Percentiles rank a stretch among this genome's conserved stretches.
Conservation (phyloP, 2,113 vertebrate species). For the Petromus typicus region DNA sequence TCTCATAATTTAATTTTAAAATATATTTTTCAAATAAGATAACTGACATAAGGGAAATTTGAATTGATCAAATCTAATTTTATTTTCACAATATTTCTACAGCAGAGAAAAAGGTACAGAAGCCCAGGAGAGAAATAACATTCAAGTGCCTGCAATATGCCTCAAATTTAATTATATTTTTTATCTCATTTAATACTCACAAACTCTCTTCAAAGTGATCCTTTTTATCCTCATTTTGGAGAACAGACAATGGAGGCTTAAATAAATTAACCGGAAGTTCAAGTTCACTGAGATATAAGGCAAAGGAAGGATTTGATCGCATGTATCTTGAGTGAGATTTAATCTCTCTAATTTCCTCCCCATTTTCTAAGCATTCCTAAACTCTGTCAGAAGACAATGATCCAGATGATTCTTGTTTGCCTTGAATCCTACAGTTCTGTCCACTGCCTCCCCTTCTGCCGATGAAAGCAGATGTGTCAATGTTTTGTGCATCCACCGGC, state of each 20-base stretch:
- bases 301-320: background rate
- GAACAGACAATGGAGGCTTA: background rate
- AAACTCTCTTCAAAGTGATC: background rate
- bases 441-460: background rate
- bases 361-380: conserved; percentile 43
- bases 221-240: background rate
- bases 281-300: background rate
- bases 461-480: background rate
- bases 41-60: background rate
- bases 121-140: background rate
- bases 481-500: background rate
- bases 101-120: background rate
- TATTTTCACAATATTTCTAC: background rate
- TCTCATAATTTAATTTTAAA: conserved; percentile 26
- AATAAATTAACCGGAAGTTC: background rate
- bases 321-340: background rate
- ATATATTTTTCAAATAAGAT: background rate
- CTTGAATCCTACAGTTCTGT: background rate
- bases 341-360: background rate
- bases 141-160: background rate
- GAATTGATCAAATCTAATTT: conserved; percentile 30
- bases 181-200: background rate
- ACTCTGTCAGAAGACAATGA: conserved; percentile 16
- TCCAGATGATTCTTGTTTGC: background rate
- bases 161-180: background rate